phyloP scores from a whole-genome alignment of 2,888 invertebrate species.

The Hyposoter dolosus region DNA sequence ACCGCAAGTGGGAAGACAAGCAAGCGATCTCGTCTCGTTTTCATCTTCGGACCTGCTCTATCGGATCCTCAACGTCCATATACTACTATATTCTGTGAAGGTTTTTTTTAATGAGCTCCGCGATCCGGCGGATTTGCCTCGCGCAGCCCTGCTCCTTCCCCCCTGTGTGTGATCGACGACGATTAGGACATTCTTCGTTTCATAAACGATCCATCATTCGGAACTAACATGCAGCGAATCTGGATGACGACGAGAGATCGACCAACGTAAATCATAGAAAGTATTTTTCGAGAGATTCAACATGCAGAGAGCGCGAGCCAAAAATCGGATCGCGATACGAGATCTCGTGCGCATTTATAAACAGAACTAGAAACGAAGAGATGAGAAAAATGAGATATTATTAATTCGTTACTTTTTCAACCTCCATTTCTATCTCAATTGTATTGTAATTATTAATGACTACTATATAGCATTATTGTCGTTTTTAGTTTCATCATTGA shows the following conservation, averaged over 20 bases:
- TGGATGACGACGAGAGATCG: constrained; percentile 49
- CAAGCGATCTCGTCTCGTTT: constrained; percentile 56
- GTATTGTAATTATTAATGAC: too few species aligned
- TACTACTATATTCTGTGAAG: constrained; percentile 54
- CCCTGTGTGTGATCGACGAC: constrained; percentile 77
- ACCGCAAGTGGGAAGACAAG: constrained; percentile 1
- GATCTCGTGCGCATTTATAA: neutral
- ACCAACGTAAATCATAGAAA: constrained; percentile 69
- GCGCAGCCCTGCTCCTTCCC: neutral
- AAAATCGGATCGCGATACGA: constrained; percentile 30
- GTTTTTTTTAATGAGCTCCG: constrained; percentile 71
- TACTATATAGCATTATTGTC: too few species aligned
- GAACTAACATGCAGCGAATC: constrained; percentile 63
- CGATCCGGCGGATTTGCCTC: constrained; percentile 67
- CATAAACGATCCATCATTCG: constrained; percentile 81
- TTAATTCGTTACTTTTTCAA: too few species aligned
- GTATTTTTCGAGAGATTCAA: constrained; percentile 6
- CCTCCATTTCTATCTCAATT: too few species aligned
- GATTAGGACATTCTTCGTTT: constrained; percentile 81
- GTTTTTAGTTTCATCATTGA: too few species aligned
- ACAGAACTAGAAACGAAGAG: neutral
- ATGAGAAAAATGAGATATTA: neutral
- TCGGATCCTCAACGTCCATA: neutral
- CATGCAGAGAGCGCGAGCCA: constrained; percentile 13
- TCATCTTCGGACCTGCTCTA: constrained; percentile 19